These are phyloP conservation scores for Drosophila ohnishii DNA, from an alignment of 1,140 invertebrate species.

Conservation along the genomic window DNA sequence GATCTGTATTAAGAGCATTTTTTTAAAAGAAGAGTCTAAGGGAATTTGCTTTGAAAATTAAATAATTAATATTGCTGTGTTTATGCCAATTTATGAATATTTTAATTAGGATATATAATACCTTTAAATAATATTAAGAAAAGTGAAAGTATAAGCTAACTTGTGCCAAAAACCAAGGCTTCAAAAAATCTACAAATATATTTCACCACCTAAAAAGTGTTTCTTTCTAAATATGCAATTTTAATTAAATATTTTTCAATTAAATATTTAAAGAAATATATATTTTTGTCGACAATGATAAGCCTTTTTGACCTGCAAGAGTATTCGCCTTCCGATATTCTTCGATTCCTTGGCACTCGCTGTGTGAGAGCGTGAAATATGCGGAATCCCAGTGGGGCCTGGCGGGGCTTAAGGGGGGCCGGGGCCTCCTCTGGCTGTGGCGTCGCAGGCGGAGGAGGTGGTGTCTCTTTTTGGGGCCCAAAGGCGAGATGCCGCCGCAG, in stretches of 20 bases:
- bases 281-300: neutral
- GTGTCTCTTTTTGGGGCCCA: conserved; percentile 22
- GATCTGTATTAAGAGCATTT: neutral
- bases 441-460: neutral
- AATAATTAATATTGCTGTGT: neutral
- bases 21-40: neutral
- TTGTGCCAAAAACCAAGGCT: too few relatives aligned
- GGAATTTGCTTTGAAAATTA: neutral
- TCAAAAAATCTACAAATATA: neutral
- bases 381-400: conserved; percentile 24
- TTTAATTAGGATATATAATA: neutral
- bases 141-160: too few relatives aligned
- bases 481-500: conserved; percentile 21
- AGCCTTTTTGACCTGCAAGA: neutral
- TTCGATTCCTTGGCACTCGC: neutral
- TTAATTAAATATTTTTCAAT: neutral
- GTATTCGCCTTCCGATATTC: neutral
- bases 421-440: neutral
- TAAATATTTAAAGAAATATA: neutral
- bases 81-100: neutral
- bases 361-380: conserved; percentile 67
- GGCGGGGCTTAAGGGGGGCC: neutral
- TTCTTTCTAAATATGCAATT: too few relatives aligned
- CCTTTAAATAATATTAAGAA: too few relatives aligned
- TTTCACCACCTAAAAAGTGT: neutral